Conservation (phyloP, 2,888 invertebrate species). For the Myopa testacea region DNA sequence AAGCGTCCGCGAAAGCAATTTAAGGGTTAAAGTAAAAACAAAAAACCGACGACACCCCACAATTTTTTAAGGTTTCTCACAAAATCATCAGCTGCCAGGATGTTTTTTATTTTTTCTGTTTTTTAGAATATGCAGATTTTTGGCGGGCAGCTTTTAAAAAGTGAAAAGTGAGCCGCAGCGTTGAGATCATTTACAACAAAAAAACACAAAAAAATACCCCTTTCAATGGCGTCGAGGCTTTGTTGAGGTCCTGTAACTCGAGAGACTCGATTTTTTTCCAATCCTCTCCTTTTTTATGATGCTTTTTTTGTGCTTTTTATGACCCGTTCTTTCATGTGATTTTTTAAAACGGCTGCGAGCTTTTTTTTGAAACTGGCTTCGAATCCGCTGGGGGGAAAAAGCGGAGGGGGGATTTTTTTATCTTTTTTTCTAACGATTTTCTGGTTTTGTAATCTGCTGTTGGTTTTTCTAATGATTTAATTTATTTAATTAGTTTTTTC, state of each 20-base stretch:
- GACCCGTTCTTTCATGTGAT: too few species aligned
- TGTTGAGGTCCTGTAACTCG: not conserved
- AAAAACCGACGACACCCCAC: conserved; percentile 25
- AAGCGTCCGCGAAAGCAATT: not conserved
- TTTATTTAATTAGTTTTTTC: conserved; percentile 49
- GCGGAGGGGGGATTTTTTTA: not conserved
- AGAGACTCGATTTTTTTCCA: not conserved
- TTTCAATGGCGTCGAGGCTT: not conserved
- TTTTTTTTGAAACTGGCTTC: too few species aligned
- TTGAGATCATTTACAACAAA: too few species aligned
- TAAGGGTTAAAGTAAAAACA: not conserved
- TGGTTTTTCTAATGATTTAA: conserved; percentile 50
- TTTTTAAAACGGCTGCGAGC: too few species aligned
- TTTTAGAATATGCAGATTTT: not conserved
- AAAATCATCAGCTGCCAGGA: conserved; percentile 22
- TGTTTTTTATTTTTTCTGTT: conserved; percentile 19
- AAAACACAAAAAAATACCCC: not conserved
- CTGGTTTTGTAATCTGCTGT: conserved; percentile 45
- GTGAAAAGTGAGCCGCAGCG: not conserved
- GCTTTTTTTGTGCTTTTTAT: not conserved
- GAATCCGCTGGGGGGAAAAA: too few species aligned
- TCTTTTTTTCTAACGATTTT: too few species aligned
- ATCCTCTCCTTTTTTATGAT: not conserved
- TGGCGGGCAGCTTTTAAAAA: not conserved
- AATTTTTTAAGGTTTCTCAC: conserved; percentile 11